Base-by-base conservation (phyloP, 2,797 vertebrate genomes). In the Enteromius paludinosus region DNA sequence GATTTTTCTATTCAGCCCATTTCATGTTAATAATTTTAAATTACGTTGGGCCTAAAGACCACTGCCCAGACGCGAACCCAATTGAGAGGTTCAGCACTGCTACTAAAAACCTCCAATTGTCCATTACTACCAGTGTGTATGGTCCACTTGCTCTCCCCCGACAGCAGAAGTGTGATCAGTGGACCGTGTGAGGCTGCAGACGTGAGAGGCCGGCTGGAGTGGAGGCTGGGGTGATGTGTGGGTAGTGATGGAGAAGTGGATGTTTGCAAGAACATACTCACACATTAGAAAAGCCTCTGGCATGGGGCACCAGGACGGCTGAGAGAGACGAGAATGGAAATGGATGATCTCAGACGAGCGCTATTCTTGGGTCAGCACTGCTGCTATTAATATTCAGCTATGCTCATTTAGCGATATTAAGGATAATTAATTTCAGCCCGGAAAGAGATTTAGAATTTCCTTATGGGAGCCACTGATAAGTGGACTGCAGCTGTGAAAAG, bases 311-410 rank as follows among this genome's bases (percentile, higher is more conserved):
- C 69, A 33, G 66, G 25, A 33, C 0, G 62, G 35, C 28, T 68
- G 38, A 78, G 59, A 52, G 61, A 84, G 86, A 86, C 28, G 43
- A 72, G 82, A 87, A 85, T 76, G 45, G 52, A 82, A 83, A 82
- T 72, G 38, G 86, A 73, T 68, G 38, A 77, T 78, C 61, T 71
- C 15, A 78, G 72, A 65, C 7, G 3, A 80, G 38, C 8, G 61
- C 35, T 61, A 82, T 79, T 82, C 52, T 76, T 83, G 54, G 74
- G 54, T 77, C 66, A 69, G 65, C 52, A 49, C 43, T 25, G 43
- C 71, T 65, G 52, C 20, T 70, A 70, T 84, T 70, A 68, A 76
- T 59, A 73, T 61, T 69, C 79, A n/a, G 78, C 45, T 68, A 82
- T 70, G 61, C 62, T 64, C n/a, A 61, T 71, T 79, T 52, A 72